Evolutionary conservation across 2,113 vertebrate genomes (phyloP).

Genomic region (Ancistrus triradiatus): DNA sequence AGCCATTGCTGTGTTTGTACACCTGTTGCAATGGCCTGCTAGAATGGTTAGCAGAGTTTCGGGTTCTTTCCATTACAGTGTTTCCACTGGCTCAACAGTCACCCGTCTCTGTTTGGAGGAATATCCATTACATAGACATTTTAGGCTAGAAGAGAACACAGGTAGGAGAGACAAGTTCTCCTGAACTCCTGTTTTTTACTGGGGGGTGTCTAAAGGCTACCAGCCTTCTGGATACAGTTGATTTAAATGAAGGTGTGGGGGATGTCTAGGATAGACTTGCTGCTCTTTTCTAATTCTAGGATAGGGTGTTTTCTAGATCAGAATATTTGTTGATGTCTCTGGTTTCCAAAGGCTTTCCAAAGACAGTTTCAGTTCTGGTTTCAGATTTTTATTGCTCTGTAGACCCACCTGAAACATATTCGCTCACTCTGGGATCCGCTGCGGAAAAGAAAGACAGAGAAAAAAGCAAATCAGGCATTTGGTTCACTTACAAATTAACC

Average conservation of each 20-base stretch:
- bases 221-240: too few species aligned
- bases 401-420: slow-evolving; percentile 84
- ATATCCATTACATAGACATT: slow-evolving; percentile 1
- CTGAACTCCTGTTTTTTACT: not conserved
- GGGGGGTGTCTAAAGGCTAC: not conserved
- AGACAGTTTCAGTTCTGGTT: too few species aligned
- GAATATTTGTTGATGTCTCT: slow-evolving; percentile 1
- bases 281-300: not conserved
- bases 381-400: slow-evolving; percentile 36
- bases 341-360: too few species aligned
- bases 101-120: not conserved
- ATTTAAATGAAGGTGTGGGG: too few species aligned
- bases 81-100: slow-evolving; percentile 30
- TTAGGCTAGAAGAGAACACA: slow-evolving; percentile 8
- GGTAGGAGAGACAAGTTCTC: slow-evolving; percentile 6
- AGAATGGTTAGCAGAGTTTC: slow-evolving; percentile 16
- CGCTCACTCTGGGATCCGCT: slow-evolving; percentile 91
- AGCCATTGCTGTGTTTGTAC: slow-evolving; percentile 24
- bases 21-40: slow-evolving; percentile 9
- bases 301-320: not conserved
- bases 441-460: slow-evolving; percentile 20
- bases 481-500: slow-evolving; percentile 27
- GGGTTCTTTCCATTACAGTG: slow-evolving; percentile 17
- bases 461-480: slow-evolving; percentile 20
- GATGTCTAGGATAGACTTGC: not conserved